These are phyloP conservation scores for Epirrhoe tristata DNA, from an alignment of 2,888 invertebrate species.

Conservation along the genomic window DNA sequence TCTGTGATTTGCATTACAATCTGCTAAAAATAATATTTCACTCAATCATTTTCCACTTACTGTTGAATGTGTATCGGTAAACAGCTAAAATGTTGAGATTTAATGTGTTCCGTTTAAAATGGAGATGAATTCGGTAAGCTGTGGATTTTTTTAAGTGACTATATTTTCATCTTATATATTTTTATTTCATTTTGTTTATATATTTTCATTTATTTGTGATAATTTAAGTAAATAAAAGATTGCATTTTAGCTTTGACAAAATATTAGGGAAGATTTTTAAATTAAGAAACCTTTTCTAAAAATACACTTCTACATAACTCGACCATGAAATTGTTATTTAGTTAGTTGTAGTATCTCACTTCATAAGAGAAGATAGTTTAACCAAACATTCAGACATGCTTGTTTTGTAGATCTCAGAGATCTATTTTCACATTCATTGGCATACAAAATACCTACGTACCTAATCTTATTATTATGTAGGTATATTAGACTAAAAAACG, in stretches of 20 bases:
- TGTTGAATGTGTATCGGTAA: slow-evolving; percentile 17
- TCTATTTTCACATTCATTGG: slow-evolving; percentile 15
- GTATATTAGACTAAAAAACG: background rate
- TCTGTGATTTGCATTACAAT: slow-evolving; percentile 41
- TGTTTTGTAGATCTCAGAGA: slow-evolving; percentile 25
- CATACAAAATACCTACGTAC: slow-evolving; percentile 1
- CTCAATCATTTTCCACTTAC: slow-evolving; percentile 12
- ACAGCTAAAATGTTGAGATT: slow-evolving; percentile 19
- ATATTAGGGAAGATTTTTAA: background rate
- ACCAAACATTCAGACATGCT: slow-evolving; percentile 28
- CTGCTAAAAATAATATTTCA: slow-evolving; percentile 37
- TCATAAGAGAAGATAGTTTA: slow-evolving; percentile 24
- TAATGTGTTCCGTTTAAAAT: slow-evolving; percentile 20
- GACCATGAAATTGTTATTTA: slow-evolving; percentile 23
- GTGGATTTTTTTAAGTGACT: background rate
- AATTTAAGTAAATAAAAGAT: too few relatives aligned
- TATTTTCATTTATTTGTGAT: too few relatives aligned
- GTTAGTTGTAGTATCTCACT: slow-evolving; percentile 10
- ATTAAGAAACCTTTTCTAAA: background rate
- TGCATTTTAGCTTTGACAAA: background rate
- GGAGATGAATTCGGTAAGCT: slow-evolving; percentile 30
- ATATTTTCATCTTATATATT: too few relatives aligned
- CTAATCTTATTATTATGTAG: background rate
- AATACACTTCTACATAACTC: background rate
- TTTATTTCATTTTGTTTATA: too few relatives aligned